These are phyloP conservation scores for Sturmia bella DNA, from an alignment of 2,888 invertebrate species.

Conservation along the genomic window DNA sequence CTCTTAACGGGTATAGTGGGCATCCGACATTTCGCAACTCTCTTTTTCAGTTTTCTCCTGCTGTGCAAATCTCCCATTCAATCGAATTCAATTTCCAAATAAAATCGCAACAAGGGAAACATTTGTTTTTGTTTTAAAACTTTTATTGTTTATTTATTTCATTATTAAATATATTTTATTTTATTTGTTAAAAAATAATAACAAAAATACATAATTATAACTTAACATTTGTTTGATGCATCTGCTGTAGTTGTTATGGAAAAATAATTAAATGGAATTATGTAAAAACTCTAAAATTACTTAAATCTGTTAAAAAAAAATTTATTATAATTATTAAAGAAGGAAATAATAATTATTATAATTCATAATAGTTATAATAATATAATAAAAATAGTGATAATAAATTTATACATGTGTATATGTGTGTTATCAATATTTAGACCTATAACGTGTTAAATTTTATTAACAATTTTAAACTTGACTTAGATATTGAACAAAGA, in stretches of 20 bases:
- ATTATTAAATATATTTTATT: constrained; percentile 69
- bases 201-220: constrained; percentile 70
- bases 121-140: constrained; percentile 45
- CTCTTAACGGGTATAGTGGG: neutral
- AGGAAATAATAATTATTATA: constrained; percentile 51
- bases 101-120: constrained; percentile 27
- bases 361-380: constrained; percentile 51
- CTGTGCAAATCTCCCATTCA: neutral
- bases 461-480: constrained; percentile 72
- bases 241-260: constrained; percentile 70
- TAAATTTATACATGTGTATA: constrained; percentile 64
- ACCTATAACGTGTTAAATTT: constrained; percentile 67
- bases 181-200: constrained; percentile 71
- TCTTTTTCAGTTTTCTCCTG: too few species aligned
- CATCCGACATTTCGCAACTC: neutral
- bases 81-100: neutral
- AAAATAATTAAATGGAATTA: constrained; percentile 71
- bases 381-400: constrained; percentile 54
- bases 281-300: constrained; percentile 70
- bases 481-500: constrained; percentile 76
- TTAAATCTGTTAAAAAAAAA: constrained; percentile 65
- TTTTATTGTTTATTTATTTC: constrained; percentile 64
- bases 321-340: constrained; percentile 38
- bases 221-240: constrained; percentile 69
- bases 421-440: constrained; percentile 56